Evolutionary conservation across 2,888 invertebrate species (phyloP).

Genomic region (Dione vanillae): DNA sequence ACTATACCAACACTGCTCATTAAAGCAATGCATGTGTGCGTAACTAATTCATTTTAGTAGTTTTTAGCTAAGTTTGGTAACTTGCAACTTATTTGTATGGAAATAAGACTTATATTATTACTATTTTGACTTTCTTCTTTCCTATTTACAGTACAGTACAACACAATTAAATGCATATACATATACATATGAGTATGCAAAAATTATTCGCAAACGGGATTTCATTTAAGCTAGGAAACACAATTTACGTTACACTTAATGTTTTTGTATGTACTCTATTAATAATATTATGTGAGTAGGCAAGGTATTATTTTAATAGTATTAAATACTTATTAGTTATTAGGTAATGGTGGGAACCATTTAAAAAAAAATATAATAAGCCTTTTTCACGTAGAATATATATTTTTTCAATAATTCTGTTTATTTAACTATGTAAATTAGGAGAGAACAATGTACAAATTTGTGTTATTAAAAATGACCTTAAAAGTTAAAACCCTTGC

Average conservation of each 20-base stretch:
- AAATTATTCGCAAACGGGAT: conserved; percentile 1
- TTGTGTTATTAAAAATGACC: conserved; percentile 27
- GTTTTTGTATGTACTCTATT: neutral
- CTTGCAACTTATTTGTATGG: conserved; percentile 28
- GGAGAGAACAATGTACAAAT: neutral
- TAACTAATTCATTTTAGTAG: conserved; percentile 48
- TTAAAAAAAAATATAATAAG: too few relatives aligned
- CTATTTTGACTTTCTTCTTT: conserved; percentile 1
- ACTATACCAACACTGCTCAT: conserved; percentile 47
- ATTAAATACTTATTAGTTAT: too few relatives aligned
- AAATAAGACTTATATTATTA: conserved; percentile 29
- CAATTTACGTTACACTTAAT: neutral
- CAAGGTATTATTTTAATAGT: neutral
- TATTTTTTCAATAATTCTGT: neutral
- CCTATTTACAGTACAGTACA: conserved; percentile 30
- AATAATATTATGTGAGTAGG: neutral
- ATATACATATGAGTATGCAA: neutral
- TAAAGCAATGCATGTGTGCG: conserved; percentile 51
- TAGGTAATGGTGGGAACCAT: too few relatives aligned
- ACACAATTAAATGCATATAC: neutral
- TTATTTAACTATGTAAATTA: neutral
- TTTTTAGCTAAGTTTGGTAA: conserved; percentile 15
- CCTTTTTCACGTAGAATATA: too few relatives aligned
- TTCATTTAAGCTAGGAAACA: conserved; percentile 1
- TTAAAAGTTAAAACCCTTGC: conserved; percentile 29